Evolutionary conservation across 2,888 invertebrate genomes (phyloP).

Genomic region (Rapana venosa): DNA sequence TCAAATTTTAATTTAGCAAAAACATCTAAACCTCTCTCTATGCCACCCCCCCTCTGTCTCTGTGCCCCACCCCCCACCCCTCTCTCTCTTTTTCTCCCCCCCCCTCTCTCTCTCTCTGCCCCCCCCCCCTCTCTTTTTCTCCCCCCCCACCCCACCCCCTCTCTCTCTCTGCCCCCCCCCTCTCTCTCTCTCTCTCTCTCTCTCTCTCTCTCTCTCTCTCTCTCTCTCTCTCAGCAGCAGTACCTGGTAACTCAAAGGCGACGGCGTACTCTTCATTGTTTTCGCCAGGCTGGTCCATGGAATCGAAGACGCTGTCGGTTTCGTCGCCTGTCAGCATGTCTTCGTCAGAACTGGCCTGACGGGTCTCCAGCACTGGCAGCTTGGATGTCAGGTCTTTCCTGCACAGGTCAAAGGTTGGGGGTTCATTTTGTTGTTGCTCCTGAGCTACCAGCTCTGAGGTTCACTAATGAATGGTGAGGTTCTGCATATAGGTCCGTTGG

Average conservation of each 20-base stretch:
- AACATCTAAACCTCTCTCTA: too few species aligned
- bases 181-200: not conserved
- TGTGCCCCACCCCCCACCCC: not conserved
- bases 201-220: not conserved
- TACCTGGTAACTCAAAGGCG: conserved; percentile 74
- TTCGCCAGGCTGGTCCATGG: conserved; percentile 60
- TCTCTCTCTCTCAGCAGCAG: conserved; percentile 9
- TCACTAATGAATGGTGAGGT: too few species aligned
- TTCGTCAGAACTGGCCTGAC: conserved; percentile 85
- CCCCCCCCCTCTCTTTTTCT: too few species aligned
- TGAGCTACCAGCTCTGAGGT: too few species aligned
- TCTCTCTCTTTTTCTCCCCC: not conserved
- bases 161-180: too few species aligned
- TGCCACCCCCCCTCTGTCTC: not conserved
- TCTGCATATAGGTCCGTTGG: too few species aligned
- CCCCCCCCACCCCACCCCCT: too few species aligned
- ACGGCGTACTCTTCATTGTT: conserved; percentile 70
- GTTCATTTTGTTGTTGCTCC: too few species aligned
- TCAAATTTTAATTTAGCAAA: too few species aligned
- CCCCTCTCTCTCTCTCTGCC: too few species aligned
- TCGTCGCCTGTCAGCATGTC: conserved; percentile 86
- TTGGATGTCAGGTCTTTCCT: conserved; percentile 73
- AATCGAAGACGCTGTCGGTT: conserved; percentile 65
- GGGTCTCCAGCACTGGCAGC: conserved; percentile 72
- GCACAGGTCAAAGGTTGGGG: conserved; percentile 35